Percentiles rank a stretch among this genome's conserved stretches.
Conservation (phyloP, 2,113 vertebrate genomes). For the Isurus oxyrinchus region DNA sequence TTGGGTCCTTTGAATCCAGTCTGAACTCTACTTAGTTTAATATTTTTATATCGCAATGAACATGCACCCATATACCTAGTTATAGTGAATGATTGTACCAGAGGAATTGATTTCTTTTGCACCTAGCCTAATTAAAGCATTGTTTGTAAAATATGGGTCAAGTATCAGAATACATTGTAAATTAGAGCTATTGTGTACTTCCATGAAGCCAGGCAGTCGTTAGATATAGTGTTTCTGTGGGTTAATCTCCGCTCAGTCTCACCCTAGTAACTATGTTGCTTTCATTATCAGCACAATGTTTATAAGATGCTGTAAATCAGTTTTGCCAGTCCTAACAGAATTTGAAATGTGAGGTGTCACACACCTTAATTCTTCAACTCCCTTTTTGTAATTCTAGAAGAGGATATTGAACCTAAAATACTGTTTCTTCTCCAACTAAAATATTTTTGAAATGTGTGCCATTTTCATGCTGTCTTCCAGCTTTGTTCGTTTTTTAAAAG, state of each 20-base stretch:
- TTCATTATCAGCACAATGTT: neutral
- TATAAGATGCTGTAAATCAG: neutral
- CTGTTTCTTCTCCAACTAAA: neutral
- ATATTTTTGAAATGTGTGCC: neutral
- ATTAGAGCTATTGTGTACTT: neutral
- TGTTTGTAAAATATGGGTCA: conserved; percentile 10
- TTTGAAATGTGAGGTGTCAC: neutral
- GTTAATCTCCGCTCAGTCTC: neutral
- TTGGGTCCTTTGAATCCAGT: neutral
- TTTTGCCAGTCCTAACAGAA: neutral
- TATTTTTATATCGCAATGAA: neutral
- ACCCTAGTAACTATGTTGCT: neutral
- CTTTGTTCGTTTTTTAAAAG: neutral
- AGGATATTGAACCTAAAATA: neutral
- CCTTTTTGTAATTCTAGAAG: neutral
- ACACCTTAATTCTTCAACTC: neutral
- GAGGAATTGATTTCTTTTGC: neutral
- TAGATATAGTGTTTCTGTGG: neutral
- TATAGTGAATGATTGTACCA: no score
- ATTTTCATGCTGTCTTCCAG: neutral
- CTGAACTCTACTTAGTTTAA: neutral
- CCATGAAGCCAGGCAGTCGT: neutral
- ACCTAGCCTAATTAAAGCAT: neutral
- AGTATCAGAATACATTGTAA: neutral
- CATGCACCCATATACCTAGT: neutral